A percentile compares a stretch with the other conserved stretches of the same genome.
These are phyloP conservation scores for Zoanthus sociatus DNA, from an alignment of 92 coral and sea anemone species.

Conservation along the genomic window DNA sequence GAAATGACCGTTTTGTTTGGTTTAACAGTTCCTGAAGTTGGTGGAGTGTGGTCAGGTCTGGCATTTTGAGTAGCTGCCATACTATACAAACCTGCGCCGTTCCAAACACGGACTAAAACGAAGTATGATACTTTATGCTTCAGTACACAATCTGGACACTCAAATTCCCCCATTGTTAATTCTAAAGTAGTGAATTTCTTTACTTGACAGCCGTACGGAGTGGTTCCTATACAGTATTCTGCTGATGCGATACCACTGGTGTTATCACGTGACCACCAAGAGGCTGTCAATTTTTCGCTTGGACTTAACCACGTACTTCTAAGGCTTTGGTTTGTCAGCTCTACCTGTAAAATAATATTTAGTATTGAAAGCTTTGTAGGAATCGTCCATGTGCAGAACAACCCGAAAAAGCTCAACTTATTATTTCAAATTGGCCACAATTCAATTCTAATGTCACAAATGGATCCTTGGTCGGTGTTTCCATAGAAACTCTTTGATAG, in stretches of 20 bases:
- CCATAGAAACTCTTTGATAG: too few species aligned
- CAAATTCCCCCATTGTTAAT: slow-evolving; percentile 58
- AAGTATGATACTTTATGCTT: slow-evolving; percentile 71
- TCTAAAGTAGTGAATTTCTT: slow-evolving; percentile 71
- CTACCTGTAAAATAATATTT: slow-evolving; percentile 48
- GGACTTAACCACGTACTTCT: slow-evolving; percentile 72
- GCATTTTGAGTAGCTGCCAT: slow-evolving; percentile 66
- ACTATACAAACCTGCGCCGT: slow-evolving; percentile 81
- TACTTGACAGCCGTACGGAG: slow-evolving; percentile 78
- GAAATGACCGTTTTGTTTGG: slow-evolving; percentile 54
- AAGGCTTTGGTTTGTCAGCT: slow-evolving; percentile 48
- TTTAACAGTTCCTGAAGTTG: slow-evolving; percentile 63
- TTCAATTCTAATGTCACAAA: too few species aligned
- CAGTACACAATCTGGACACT: slow-evolving; percentile 79
- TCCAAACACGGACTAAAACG: slow-evolving; percentile 84
- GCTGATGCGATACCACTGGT: slow-evolving; percentile 76
- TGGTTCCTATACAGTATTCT: slow-evolving; percentile 92
- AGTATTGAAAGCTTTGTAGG: too few species aligned
- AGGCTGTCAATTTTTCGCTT: slow-evolving; percentile 54
- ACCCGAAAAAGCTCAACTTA: too few species aligned
- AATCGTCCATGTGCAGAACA: too few species aligned
- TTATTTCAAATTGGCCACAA: too few species aligned
- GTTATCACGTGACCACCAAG: slow-evolving; percentile 84
- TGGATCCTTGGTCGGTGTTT: too few species aligned
- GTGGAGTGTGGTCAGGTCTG: slow-evolving; percentile 79